Conservation (phyloP, 2,797 vertebrate genomes). For the Threskiornis aethiopicus region DNA sequence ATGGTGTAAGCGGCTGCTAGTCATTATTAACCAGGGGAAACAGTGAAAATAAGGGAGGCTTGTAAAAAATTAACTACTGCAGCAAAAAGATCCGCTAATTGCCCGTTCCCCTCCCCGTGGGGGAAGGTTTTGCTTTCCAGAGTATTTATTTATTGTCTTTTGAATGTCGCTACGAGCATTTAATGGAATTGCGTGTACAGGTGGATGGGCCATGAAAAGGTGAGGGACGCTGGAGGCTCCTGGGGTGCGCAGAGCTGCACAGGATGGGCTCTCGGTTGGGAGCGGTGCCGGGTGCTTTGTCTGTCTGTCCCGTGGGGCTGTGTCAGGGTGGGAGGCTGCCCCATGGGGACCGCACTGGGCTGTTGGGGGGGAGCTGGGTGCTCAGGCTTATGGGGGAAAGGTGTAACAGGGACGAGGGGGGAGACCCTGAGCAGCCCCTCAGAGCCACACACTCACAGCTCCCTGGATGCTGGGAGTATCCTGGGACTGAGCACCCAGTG, state of each 20-base stretch:
- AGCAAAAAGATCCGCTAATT: slow-evolving; percentile 47
- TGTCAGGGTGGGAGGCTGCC: background rate
- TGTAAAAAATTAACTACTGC: slow-evolving; percentile 58
- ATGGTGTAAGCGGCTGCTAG: slow-evolving; percentile 49
- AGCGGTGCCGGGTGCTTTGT: accelerated
- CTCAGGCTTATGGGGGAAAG: accelerated
- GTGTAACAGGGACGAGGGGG: too few species aligned
- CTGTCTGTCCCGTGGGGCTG: accelerated
- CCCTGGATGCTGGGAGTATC: too few species aligned
- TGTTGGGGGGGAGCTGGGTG: background rate
- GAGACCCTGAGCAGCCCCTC: background rate
- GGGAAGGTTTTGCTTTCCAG: background rate
- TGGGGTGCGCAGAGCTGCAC: accelerated
- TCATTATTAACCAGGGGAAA: slow-evolving; percentile 50
- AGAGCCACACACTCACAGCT: accelerated
- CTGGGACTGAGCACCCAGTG: background rate
- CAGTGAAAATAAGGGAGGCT: slow-evolving; percentile 18
- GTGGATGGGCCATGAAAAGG: background rate
- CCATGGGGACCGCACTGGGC: accelerated
- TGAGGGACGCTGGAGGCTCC: background rate
- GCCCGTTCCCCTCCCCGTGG: background rate
- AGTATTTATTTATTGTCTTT: background rate
- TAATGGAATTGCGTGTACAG: accelerated
- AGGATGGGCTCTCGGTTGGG: accelerated
- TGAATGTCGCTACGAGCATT: accelerated